Evolutionary conservation across 2,797 vertebrate genomes (phyloP).

Genomic region (Linurgus olivaceus): DNA sequence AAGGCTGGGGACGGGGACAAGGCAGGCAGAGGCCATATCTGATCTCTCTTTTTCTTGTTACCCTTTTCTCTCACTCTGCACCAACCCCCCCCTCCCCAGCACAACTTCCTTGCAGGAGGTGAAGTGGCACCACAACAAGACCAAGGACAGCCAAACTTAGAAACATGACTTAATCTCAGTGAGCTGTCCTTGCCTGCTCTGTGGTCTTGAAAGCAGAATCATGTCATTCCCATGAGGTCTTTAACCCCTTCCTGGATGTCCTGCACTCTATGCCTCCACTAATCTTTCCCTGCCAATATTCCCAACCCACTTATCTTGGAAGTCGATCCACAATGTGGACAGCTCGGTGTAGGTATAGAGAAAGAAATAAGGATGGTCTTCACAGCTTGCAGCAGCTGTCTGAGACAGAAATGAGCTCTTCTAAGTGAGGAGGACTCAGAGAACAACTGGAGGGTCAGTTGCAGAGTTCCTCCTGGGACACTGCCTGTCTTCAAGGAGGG

Average conservation of each 20-base stretch:
- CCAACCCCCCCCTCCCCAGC: not conserved
- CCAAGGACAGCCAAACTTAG: conserved; percentile 47
- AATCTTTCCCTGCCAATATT: not conserved
- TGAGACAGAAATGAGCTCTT: not conserved
- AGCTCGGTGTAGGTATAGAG: not conserved
- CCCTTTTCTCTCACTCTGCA: not conserved
- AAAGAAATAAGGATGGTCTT: not conserved
- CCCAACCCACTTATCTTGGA: not conserved
- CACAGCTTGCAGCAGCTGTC: not conserved
- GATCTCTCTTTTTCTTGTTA: not conserved
- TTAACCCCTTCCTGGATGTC: conserved; percentile 11
- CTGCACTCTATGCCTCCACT: not conserved
- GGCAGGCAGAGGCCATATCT: not conserved
- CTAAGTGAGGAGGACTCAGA: not conserved
- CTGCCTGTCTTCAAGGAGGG: not conserved
- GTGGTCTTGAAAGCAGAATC: conserved; percentile 31
- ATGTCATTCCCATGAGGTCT: not conserved
- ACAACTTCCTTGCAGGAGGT: not conserved
- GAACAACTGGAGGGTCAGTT: not conserved
- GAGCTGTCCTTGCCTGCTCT: conserved; percentile 39
- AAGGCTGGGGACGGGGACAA: fast-evolving
- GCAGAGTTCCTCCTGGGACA: not conserved
- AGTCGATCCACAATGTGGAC: not conserved
- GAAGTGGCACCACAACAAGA: not conserved
- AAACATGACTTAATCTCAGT: conserved; percentile 56